phyloP scores from a whole-genome alignment of 2,113 vertebrate species.

The Sakesphorus luctuosus region DNA sequence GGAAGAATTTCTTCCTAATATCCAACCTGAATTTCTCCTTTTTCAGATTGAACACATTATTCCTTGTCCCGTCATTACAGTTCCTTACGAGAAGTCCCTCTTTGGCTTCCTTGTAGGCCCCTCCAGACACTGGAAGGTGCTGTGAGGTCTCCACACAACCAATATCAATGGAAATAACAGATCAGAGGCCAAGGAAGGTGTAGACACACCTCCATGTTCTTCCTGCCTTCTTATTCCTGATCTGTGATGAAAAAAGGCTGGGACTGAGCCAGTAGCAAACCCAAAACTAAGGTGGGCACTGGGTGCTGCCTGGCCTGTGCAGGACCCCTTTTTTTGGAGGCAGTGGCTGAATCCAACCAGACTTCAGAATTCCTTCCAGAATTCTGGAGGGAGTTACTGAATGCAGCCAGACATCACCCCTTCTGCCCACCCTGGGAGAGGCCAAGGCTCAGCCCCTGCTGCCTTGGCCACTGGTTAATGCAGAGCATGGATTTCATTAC shows the following conservation, averaged over 20 bases:
- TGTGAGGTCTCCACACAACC: background rate
- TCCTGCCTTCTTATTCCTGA: background rate
- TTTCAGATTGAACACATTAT: background rate
- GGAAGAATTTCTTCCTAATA: background rate
- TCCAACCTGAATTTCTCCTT: background rate
- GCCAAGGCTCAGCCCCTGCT: background rate
- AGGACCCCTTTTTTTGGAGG: background rate
- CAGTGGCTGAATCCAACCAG: background rate
- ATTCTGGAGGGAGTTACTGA: background rate
- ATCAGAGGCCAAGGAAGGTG: background rate
- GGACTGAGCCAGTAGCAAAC: background rate
- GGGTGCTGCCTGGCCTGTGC: background rate
- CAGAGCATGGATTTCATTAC: slow-evolving; percentile 57
- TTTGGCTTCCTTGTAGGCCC: background rate
- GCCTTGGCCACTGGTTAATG: background rate
- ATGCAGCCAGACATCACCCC: background rate
- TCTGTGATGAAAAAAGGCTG: background rate
- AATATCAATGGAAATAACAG: background rate
- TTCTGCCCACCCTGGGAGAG: background rate
- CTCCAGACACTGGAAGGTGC: background rate
- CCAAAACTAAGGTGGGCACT: background rate
- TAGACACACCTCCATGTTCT: accelerated
- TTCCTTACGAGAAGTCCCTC: too few relatives aligned
- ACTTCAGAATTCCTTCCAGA: background rate
- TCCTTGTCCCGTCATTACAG: background rate